phyloP scores from a whole-genome alignment of 2,797 vertebrate genomes.

The Pangasius macronema region DNA sequence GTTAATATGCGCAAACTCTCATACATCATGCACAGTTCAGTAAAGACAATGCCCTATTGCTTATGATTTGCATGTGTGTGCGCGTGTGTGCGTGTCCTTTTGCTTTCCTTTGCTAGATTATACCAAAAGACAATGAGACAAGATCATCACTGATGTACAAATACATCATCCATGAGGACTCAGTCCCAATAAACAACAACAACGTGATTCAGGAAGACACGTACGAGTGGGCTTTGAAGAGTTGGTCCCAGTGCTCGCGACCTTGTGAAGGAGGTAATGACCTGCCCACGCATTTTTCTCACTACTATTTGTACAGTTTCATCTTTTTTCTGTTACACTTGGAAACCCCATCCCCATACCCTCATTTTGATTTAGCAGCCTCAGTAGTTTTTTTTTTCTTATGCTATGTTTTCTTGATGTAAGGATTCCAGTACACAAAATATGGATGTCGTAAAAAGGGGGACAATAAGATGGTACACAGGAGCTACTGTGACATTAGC shows the following conservation, averaged over 20 bases:
- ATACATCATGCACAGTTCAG: neutral
- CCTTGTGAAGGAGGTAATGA: slow-evolving; percentile 89
- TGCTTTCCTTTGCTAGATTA: slow-evolving; percentile 75
- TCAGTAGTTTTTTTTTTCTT: too few species aligned
- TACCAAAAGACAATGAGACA: slow-evolving; percentile 91
- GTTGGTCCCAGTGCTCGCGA: slow-evolving; percentile 93
- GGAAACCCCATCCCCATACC: neutral
- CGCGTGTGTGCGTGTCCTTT: neutral
- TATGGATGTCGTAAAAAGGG: slow-evolving; percentile 94
- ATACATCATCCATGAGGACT: slow-evolving; percentile 97
- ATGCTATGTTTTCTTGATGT: neutral
- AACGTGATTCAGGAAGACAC: slow-evolving; percentile 93
- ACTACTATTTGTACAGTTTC: neutral
- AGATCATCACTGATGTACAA: slow-evolving; percentile 91
- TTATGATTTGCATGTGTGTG: slow-evolving; percentile 4
- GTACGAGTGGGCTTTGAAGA: slow-evolving; percentile 96
- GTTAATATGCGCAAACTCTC: neutral
- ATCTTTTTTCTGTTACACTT: neutral
- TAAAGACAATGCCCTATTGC: slow-evolving; percentile 6
- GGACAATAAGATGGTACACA: slow-evolving; percentile 92
- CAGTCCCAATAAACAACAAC: slow-evolving; percentile 92
- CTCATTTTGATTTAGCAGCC: neutral
- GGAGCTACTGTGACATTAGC: slow-evolving; percentile 88
- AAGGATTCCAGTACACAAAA: slow-evolving; percentile 95
- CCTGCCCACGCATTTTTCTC: neutral